Base-by-base conservation (phyloP, 37 sponge, comb jelly and placozoan species). In the Eunapius fragilis region DNA sequence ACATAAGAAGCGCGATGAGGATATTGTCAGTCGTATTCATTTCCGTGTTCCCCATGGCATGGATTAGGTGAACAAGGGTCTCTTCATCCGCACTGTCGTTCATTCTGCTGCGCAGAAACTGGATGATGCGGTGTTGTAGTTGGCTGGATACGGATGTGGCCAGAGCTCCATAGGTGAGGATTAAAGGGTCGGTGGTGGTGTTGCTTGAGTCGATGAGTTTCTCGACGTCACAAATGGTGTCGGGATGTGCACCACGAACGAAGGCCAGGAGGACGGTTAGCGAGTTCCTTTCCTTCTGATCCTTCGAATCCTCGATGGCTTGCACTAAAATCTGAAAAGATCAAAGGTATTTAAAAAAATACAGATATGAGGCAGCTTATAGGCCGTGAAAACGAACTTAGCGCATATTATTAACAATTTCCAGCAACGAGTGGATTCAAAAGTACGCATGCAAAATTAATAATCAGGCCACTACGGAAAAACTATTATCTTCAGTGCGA, bases 101-200 rank as follows among this genome's bases (percentile, higher is more conserved):
- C 19, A 58, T 58, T 12, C 14, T 12, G 58, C 22, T 58, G 17
- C 72, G 10, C 28, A 89, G 73, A 33, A 34, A 58, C 9, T 2
- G 38, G 13, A 83, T 74, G 25, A 89, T 70, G 2, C 26, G 33
- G 25, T 72, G 22, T 72, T 77, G 68, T 11, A 31, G 31, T 6
- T 33, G 67, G 4, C 3, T 22, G 25, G 38, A 3, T 2, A n/a
- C 31, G 10, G 33, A 25, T 33, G 70, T 28, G 23, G 79, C 86
- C 36, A 85, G 37, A 25, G 86, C 78, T 2, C 86, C 86, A 28
- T 77, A 85, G n/a, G 78, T 71, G 3, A 85, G 79, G 0, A 85
- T 36, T n/a, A 85, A 79, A 77, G 49, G 25, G 30, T 85, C 86
- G 9, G 37, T 36, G 31, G 31, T 78, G 78, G 25, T 10, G 3